These are phyloP conservation scores for Pteropus alecto DNA, from an alignment of 2,113 vertebrate genomes.

Conservation along the genomic window DNA sequence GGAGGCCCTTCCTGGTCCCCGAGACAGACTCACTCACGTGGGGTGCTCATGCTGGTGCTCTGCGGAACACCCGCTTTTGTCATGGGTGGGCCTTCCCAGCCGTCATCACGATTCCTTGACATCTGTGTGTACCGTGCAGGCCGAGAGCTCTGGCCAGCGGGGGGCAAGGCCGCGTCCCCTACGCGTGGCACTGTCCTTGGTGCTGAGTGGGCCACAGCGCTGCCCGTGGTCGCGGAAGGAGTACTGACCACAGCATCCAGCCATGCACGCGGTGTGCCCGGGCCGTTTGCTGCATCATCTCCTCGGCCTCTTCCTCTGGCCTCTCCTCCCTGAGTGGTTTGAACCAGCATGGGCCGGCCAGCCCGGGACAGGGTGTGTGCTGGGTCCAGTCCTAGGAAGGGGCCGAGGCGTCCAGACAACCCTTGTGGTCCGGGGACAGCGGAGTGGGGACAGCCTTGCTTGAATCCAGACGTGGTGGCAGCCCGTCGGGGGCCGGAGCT, in stretches of 20 bases:
- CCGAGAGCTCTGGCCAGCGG: fast-evolving
- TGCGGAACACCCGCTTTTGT: background rate
- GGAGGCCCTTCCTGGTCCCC: background rate
- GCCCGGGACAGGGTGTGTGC: fast-evolving
- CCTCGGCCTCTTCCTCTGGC: too few relatives aligned
- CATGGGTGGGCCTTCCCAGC: fast-evolving
- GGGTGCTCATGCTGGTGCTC: background rate
- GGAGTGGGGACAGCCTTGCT: fast-evolving
- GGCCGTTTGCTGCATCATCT: fast-evolving
- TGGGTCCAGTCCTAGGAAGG: background rate
- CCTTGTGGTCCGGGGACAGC: fast-evolving
- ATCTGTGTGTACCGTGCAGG: fast-evolving
- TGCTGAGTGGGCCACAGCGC: fast-evolving
- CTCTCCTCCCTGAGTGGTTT: background rate
- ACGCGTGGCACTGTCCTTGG: fast-evolving
- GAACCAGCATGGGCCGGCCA: background rate
- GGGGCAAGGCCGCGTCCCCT: background rate
- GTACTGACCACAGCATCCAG: fast-evolving
- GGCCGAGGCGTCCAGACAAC: fast-evolving
- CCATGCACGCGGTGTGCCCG: fast-evolving
- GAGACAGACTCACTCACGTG: background rate
- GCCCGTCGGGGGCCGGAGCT: too few relatives aligned
- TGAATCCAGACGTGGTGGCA: fast-evolving
- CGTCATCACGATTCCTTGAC: fast-evolving
- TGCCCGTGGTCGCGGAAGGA: background rate